Evolutionary conservation across 1,140 invertebrate genomes (phyloP), one percentile per base, ranked within the genome.

Genomic region (Protaetia brevitarsis): DNA sequence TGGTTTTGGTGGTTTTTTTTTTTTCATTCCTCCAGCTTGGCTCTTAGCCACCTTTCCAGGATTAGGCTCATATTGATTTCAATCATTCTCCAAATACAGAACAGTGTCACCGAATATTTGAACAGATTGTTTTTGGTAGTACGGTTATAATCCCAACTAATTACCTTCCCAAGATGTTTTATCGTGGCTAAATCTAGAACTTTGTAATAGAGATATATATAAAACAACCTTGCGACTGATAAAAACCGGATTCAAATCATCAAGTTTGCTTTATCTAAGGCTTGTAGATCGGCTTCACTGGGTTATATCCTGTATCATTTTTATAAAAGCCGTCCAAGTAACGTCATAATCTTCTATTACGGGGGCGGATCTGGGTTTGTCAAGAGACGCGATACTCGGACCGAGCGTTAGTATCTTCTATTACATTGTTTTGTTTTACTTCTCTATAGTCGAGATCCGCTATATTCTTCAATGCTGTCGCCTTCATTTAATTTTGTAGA

Each of bases 321-420:
- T 79, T n/a, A 87, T 78, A 67, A 82, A 87, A 57, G 79, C 79
- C 3, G 83, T 83, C 63, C 86, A 82, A 72, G 81, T 84, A 19
- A 83, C 84, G 63, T 78, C 74, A 68, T 80, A 82, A 3, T 45
- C 30, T 34, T 23, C 59, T 41, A 66, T 63, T 28, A 41, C 23
- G 36, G 30, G 8, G 61, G 31, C 41, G 69, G 70, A 61, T 71
- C 68, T 11, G 68, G 68, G 31, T 66, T 66, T 0, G 57, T 57
- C 27, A 66, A 13, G 21, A 66, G 11, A 13, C 21, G 4, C 1
- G 66, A 64, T 26, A 23, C n/a, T 34, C 60, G 16, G 36, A 36
- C 7, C 36, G 13, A 21, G 60, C 31, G 11, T 62, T 62, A 11
- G 29, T 0, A 62, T 62, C 60, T 1, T 62, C 29, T 16, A 34